Conservation (phyloP, 2,113 vertebrate genomes). For the Isichthys henryi region DNA sequence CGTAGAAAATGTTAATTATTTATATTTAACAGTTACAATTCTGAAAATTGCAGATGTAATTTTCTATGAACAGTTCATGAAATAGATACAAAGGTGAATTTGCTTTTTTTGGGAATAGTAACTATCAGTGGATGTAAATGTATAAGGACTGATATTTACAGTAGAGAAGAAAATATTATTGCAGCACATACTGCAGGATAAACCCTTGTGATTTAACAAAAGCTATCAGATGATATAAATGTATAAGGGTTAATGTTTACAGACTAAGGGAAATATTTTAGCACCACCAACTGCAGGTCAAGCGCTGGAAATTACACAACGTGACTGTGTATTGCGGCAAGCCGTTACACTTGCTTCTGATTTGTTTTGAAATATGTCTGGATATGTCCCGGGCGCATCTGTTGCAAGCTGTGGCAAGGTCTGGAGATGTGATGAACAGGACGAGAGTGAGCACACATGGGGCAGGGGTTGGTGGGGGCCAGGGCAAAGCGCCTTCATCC, state of each 20-base stretch:
- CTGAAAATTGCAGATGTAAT: neutral
- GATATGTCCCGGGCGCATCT: neutral
- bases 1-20: neutral
- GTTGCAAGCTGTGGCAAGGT: neutral
- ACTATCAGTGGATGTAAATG: neutral
- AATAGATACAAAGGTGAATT: neutral
- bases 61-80: neutral
- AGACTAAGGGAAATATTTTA: neutral
- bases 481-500: neutral
- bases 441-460: neutral
- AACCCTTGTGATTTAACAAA: neutral
- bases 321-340: slow-evolving; percentile 8
- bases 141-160: neutral
- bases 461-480: neutral
- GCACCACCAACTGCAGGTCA: neutral
- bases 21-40: neutral
- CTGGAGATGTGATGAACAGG: neutral
- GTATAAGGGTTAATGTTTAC: neutral
- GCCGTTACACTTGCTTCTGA: neutral
- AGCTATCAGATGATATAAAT: neutral
- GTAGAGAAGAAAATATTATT: neutral
- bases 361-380: slow-evolving; percentile 16
- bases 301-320: neutral
- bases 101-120: neutral
- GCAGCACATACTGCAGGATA: neutral